Conservation (phyloP, 1,140 invertebrate genomes). For the Drosophila orosa region DNA sequence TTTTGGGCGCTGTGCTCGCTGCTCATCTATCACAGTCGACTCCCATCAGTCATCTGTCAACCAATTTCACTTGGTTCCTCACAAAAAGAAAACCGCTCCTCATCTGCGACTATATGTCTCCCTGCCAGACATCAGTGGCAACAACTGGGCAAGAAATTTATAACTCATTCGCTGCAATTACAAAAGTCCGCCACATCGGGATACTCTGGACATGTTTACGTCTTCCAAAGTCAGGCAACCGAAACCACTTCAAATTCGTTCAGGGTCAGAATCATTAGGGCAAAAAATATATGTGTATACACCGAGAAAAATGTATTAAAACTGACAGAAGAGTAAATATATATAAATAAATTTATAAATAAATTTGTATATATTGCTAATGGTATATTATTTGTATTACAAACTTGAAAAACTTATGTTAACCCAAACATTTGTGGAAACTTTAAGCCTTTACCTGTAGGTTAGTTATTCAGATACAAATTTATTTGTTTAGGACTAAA, state of each 20-base stretch:
- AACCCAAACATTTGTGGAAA: too few relatives aligned
- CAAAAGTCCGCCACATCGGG: slow-evolving; percentile 42
- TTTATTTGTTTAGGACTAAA: too few relatives aligned
- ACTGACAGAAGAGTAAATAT: too few relatives aligned
- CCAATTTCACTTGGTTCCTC: slow-evolving; percentile 10
- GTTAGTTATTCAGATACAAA: too few relatives aligned
- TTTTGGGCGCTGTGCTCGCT: slow-evolving; percentile 6
- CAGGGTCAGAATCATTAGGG: slow-evolving; percentile 72
- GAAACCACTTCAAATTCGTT: slow-evolving; percentile 73
- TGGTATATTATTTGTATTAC: too few relatives aligned
- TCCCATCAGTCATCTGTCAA: slow-evolving; percentile 30
- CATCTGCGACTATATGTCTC: background rate
- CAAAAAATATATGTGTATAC: slow-evolving; percentile 27
- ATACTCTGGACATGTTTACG: slow-evolving; percentile 52
- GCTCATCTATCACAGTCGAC: slow-evolving; percentile 19
- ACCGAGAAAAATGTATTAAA: background rate
- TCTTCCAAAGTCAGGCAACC: slow-evolving; percentile 28
- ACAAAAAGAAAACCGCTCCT: slow-evolving; percentile 2
- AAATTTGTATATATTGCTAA: too few relatives aligned
- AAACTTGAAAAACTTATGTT: too few relatives aligned
- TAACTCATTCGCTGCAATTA: slow-evolving; percentile 50
- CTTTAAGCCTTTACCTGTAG: background rate
- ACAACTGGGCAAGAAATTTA: slow-evolving; percentile 33
- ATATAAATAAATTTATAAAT: too few relatives aligned
- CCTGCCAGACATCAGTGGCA: slow-evolving; percentile 1